Percentiles rank a stretch among this genome's conserved stretches.
Conservation (phyloP, 2,888 invertebrate species). For the Caenorhabditis virilis region DNA sequence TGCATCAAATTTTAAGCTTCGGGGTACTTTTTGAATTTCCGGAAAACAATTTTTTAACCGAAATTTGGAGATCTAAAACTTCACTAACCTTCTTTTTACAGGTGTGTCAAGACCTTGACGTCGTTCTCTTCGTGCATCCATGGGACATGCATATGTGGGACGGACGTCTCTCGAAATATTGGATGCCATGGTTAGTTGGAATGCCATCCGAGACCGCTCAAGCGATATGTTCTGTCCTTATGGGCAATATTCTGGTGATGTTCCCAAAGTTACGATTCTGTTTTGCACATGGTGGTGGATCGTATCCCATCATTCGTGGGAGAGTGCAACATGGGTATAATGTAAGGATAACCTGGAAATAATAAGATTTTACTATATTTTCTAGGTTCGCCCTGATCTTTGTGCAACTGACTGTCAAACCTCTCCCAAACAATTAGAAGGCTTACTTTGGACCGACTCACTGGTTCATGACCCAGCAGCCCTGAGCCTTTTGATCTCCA, state of each 20-base stretch:
- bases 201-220: slow-evolving; percentile 74
- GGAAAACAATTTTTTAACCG: no score
- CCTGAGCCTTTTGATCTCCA: slow-evolving; percentile 70
- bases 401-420: slow-evolving; percentile 71
- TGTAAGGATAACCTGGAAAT: neutral
- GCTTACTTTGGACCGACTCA: slow-evolving; percentile 72
- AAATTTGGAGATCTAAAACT: neutral
- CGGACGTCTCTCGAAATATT: slow-evolving; percentile 72
- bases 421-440: slow-evolving; percentile 70
- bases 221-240: slow-evolving; percentile 72
- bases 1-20: no score
- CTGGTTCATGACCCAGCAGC: slow-evolving; percentile 72
- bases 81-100: slow-evolving; percentile 48
- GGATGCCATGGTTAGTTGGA: slow-evolving; percentile 74
- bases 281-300: slow-evolving; percentile 73
- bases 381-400: slow-evolving; percentile 72
- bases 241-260: slow-evolving; percentile 72
- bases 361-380: slow-evolving; percentile 41
- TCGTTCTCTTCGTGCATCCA: slow-evolving; percentile 74
- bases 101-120: slow-evolving; percentile 72
- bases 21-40: no score
- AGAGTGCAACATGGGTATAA: slow-evolving; percentile 72
- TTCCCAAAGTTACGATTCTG: slow-evolving; percentile 72
- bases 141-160: slow-evolving; percentile 73
- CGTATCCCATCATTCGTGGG: slow-evolving; percentile 73